phyloP scores from a whole-genome alignment of 2,113 vertebrate species.

The Tyrannus savana region DNA sequence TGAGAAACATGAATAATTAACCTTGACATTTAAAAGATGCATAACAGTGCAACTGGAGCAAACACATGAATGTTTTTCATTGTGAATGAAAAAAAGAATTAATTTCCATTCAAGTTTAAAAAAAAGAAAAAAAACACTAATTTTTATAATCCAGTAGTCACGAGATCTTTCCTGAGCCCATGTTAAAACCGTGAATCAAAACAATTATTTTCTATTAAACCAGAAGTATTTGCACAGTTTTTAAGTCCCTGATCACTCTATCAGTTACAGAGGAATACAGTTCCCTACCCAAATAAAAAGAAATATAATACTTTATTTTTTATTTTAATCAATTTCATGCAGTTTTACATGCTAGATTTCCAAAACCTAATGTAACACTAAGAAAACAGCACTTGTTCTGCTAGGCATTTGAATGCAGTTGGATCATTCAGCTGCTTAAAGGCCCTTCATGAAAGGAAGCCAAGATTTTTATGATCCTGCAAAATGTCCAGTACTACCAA shows the following conservation, averaged over 20 bases:
- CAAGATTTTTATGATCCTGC: conserved; percentile 45
- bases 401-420: not conserved
- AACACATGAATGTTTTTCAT: not conserved
- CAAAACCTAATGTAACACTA: not conserved
- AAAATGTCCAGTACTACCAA: conserved; percentile 15
- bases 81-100: not conserved
- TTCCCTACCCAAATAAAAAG: not conserved
- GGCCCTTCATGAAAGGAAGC: not conserved
- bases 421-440: conserved; percentile 10
- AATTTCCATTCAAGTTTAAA: not conserved
- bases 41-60: not conserved
- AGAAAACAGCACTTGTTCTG: conserved; percentile 27
- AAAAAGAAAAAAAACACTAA: no score
- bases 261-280: not conserved
- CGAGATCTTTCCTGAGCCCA: not conserved
- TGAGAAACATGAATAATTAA: not conserved
- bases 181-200: not conserved
- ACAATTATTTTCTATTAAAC: not conserved
- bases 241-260: not conserved
- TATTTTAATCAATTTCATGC: not conserved
- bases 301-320: not conserved
- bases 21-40: not conserved
- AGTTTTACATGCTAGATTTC: not conserved
- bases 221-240: not conserved
- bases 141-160: not conserved